These are phyloP conservation scores for Sebastiscus tertius DNA, from an alignment of 2,797 vertebrate genomes.

Conservation along the genomic window DNA sequence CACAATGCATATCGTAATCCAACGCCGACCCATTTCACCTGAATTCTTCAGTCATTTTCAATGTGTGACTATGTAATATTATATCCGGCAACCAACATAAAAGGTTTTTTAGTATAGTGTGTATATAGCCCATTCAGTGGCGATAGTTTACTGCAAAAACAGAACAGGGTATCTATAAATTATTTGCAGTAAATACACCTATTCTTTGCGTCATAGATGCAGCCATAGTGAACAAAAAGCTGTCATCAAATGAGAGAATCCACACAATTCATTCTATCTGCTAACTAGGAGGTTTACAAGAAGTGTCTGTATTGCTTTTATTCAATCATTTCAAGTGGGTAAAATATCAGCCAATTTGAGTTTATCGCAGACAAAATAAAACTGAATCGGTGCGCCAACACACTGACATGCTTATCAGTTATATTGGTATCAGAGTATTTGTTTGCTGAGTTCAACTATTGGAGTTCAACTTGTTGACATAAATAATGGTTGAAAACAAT, in stretches of 20 bases:
- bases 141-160: not conserved
- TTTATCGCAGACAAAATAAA: not conserved
- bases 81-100: not conserved
- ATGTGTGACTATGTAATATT: not conserved
- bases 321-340: not conserved
- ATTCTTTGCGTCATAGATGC: not conserved
- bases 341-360: not conserved
- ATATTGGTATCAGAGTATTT: too few relatives aligned
- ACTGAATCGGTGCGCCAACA: too few relatives aligned
- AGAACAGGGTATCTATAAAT: not conserved
- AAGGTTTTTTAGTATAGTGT: not conserved
- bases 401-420: not conserved
- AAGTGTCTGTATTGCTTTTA: not conserved
- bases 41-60: slow-evolving; percentile 29
- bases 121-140: not conserved
- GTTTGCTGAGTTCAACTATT: too few relatives aligned
- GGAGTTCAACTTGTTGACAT: not conserved
- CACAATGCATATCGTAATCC: slow-evolving; percentile 51
- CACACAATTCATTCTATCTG: not conserved
- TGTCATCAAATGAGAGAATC: not conserved
- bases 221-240: not conserved
- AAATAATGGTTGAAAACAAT: not conserved
- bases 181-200: not conserved
- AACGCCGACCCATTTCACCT: slow-evolving; percentile 42
- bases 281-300: not conserved